These are phyloP conservation scores for Chloroceryle aenea DNA, from an alignment of 2,113 vertebrate species.

Conservation along the genomic window DNA sequence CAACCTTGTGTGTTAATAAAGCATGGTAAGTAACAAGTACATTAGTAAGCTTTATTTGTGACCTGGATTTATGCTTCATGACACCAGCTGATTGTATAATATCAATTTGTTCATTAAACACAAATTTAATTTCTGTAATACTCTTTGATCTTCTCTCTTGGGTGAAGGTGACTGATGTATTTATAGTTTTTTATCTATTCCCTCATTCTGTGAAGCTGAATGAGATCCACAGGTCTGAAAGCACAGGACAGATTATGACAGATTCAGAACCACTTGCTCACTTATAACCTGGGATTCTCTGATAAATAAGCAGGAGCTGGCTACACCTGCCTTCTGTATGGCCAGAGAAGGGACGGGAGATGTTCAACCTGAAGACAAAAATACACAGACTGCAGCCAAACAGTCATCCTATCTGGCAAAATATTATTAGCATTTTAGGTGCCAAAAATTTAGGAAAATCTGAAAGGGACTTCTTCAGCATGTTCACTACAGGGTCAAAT, in stretches of 20 bases:
- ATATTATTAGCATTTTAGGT: not conserved
- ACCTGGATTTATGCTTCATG: not conserved
- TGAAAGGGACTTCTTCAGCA: not conserved
- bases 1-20: not conserved
- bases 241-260: not conserved
- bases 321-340: not conserved
- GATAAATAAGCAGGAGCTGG: not conserved
- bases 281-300: not conserved
- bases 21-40: not conserved
- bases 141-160: not conserved
- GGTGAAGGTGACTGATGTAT: not conserved
- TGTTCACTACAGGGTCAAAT: not conserved
- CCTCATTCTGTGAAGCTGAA: not conserved
- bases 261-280: not conserved
- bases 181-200: not conserved
- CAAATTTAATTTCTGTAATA: not conserved
- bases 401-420: not conserved
- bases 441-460: not conserved
- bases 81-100: not conserved
- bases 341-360: not conserved
- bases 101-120: not conserved
- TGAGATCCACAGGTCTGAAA: not conserved
- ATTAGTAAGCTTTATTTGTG: not conserved
- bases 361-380: not conserved
- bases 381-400: not conserved